Base-by-base conservation (phyloP, 2,797 vertebrate species). In the Champsocephalus esox region DNA sequence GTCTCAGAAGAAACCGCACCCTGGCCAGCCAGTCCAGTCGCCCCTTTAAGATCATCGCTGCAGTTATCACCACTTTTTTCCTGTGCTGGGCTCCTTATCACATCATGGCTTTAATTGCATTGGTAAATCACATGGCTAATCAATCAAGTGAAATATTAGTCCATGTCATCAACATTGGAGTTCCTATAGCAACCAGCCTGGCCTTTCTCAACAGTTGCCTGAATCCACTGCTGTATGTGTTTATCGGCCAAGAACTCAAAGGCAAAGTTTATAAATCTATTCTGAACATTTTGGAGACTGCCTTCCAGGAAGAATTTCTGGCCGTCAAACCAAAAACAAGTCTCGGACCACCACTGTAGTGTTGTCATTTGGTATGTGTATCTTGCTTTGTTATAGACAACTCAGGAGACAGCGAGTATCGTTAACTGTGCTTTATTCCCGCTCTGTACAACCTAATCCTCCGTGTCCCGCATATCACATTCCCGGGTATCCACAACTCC, bases 31-130 rank as follows among this genome's bases (percentile, higher is more conserved):
- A 88, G 43, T 96, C 96, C 0, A 90, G 94, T 0, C 95, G 96
- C 24, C 93, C 97, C 0, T 96, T 97, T 75, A 95, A 95, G 81
- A 96, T 97, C 51, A 98, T 99, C 4, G 95, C 94, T 1, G 94
- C 96, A 0, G 95, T 98, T n/a, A 96, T 97, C 34, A 90, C 85
- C 38, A 95, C 95, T 0, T 98, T 98, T 72, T 98, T 98, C 89
- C 81, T 97, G 61, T 98, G 96, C 80, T 98, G 97, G 94, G 96
- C 97, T 51, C 97, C 97, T 0, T 97, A 96, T 80, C 96, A 99
- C 0, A 91, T 96, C 78, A 85, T 97, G 60, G 91, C 93, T 66
- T 88, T 98, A 38, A 93, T 97, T 24, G 91, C 93, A 71, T 89
- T 96, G 93, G 82, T 94, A 6, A 92, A 93, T 85, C 92, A 95